Evolutionary conservation across 2,113 vertebrate species (phyloP), one percentile per base, ranked within the genome.

Genomic region (Pachycephala philippinensis): DNA sequence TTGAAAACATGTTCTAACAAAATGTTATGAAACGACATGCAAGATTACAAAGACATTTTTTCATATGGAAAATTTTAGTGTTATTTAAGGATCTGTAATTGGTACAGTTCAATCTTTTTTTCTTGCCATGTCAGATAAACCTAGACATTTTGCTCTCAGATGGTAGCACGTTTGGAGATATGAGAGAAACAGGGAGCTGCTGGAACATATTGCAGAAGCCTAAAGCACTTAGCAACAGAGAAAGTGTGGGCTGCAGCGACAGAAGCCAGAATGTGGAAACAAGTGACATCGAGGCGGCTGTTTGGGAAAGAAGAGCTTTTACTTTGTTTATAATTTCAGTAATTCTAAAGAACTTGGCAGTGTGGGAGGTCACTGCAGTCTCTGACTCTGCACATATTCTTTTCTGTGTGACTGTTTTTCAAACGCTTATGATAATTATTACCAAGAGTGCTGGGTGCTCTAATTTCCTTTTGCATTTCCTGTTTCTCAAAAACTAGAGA

Each of bases 141-240:
- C 82, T 82, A 95, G 93, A 84, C 84, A 76, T 92, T 82, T 69
- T 95, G 87, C 89, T 94, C 60, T 97, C 80, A 82, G 80, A 89
- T 91, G 87, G 84, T 96, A 95, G 93, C 92, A 97, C 15, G 4
- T 97, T 96, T 95, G 96, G 76, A 84, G 90, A 91, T 97, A 95
- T 47, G 61, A 96, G 95, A 97, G 93, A 95, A 97, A 94, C 90
- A 89, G 60, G 64, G 94, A 97, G 96, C 95, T 97, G 92, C 92
- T 94, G 95, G 94, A 98, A 97, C 97, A 97, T 94, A 96, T 90
- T 98, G 95, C 97, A 97, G 96, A 95, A 97, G 97, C 89, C 92
- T 96, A 92, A 95, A 96, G 97, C 97, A 96, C 98, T 97, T 98
- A 98, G 98, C 98, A 98, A 98, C 97, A 92, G 96, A 93, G 87